phyloP scores from a whole-genome alignment of 92 coral and sea anemone species.

The Bergia puertoricense region DNA sequence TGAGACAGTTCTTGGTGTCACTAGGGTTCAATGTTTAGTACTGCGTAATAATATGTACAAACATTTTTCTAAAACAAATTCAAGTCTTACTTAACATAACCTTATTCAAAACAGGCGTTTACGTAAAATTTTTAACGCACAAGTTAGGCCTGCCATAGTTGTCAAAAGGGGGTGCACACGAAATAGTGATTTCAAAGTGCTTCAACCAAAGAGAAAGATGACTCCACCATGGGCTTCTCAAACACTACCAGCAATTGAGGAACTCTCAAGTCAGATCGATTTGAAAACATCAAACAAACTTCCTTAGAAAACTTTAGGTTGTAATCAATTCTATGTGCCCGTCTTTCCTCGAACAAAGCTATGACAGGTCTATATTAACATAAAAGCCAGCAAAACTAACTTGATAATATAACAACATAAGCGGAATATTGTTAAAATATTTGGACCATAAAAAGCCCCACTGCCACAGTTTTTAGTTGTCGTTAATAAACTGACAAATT shows the following conservation, averaged over 20 bases:
- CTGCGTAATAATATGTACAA: too few relatives aligned
- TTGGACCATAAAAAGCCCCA: neutral
- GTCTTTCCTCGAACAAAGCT: too few relatives aligned
- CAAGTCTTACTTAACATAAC: neutral
- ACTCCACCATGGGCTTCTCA: too few relatives aligned
- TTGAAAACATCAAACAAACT: neutral
- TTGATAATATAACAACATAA: neutral
- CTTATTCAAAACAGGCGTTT: neutral
- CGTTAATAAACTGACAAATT: constrained; percentile 1
- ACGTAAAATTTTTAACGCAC: neutral
- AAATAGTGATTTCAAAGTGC: neutral
- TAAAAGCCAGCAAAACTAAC: neutral
- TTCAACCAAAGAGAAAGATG: neutral
- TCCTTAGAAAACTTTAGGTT: too few relatives aligned
- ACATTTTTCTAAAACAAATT: too few relatives aligned
- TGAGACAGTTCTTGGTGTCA: too few relatives aligned
- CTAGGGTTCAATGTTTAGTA: too few relatives aligned
- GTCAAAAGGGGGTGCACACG: neutral
- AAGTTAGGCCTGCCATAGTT: constrained; percentile 1
- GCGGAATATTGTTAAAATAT: neutral
- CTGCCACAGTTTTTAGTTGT: neutral
- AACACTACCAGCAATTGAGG: neutral
- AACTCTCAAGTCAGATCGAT: too few relatives aligned
- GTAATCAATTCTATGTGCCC: too few relatives aligned
- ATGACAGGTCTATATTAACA: neutral